phyloP scores from a whole-genome alignment of 2,888 invertebrate species.

The Hirtodrosophila alboralis region DNA sequence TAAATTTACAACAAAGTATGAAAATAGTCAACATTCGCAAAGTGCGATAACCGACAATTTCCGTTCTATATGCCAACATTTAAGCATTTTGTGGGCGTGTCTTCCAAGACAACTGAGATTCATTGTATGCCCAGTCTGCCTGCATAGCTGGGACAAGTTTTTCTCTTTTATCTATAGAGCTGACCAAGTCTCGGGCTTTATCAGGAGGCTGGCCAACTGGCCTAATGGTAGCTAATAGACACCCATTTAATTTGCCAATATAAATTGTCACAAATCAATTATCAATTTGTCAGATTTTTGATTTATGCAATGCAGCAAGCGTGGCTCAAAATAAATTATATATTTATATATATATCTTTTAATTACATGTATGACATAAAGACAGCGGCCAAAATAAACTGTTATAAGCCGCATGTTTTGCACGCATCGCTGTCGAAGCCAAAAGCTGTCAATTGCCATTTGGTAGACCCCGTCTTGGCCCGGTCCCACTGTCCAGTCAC shows the following conservation, averaged over 20 bases:
- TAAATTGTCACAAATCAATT: constrained; percentile 53
- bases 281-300: constrained; percentile 52
- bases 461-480: constrained; percentile 41
- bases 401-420: constrained; percentile 70
- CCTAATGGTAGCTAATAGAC: constrained; percentile 25
- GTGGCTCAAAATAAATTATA: constrained; percentile 6
- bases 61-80: not conserved
- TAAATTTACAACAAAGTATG: constrained; percentile 43
- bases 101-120: not conserved
- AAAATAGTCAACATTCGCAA: constrained; percentile 58
- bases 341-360: constrained; percentile 42
- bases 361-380: constrained; percentile 51
- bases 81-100: constrained; percentile 25
- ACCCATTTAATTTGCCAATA: constrained; percentile 29
- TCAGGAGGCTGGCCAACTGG: constrained; percentile 5
- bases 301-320: constrained; percentile 57
- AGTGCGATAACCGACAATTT: constrained; percentile 48
- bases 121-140: constrained; percentile 7
- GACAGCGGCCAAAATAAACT: constrained; percentile 62
- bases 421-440: constrained; percentile 56
- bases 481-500: constrained; percentile 15
- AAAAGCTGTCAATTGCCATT: constrained; percentile 63
- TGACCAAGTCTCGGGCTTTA: not conserved
- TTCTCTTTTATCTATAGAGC: not conserved
- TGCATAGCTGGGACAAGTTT: constrained; percentile 6